Percentiles rank a stretch among this genome's conserved stretches.
Evolutionary conservation across 2,888 invertebrate genomes (phyloP).

Genomic region (Dendrolimus pini): DNA sequence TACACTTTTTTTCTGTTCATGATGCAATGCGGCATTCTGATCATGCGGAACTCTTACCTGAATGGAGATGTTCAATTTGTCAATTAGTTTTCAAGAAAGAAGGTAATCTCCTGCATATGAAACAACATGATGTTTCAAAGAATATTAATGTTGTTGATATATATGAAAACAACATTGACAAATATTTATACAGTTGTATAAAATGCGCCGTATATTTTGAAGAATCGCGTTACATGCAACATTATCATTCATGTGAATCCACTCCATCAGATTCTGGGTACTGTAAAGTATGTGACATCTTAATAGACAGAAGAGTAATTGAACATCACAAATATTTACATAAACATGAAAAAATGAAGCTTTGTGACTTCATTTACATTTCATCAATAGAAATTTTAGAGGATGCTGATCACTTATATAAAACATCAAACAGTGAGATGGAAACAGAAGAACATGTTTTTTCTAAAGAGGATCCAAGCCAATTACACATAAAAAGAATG

Average conservation of each 20-base stretch:
- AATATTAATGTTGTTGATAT: conserved; percentile 32
- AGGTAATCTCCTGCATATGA: conserved; percentile 36
- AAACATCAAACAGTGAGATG: too few relatives aligned
- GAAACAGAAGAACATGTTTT: too few relatives aligned
- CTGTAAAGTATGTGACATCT: conserved; percentile 45
- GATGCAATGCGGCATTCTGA: conserved; percentile 34
- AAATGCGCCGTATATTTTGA: conserved; percentile 44
- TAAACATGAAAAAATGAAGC: conserved; percentile 13
- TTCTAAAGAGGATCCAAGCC: too few relatives aligned
- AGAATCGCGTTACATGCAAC: conserved; percentile 34
- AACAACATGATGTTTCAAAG: conserved; percentile 39
- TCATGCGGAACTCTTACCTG: conserved; percentile 22
- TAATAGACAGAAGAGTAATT: conserved; percentile 32
- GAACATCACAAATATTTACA: conserved; percentile 26
- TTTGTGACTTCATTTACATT: conserved; percentile 27
- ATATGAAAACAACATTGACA: conserved; percentile 18
- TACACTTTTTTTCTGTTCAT: conserved; percentile 41
- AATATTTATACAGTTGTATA: conserved; percentile 41
- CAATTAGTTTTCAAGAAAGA: conserved; percentile 10
- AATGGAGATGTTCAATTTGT: too few relatives aligned
- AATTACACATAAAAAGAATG: conserved; percentile 7
- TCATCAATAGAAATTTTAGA: conserved; percentile 5
- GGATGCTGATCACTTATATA: too few relatives aligned
- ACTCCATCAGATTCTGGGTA: conserved; percentile 26
- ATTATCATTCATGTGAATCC: conserved; percentile 33